Evolutionary conservation across 2,797 vertebrate genomes (phyloP), one percentile per base, ranked within the genome.

Genomic region (Xenentodon cancila): DNA sequence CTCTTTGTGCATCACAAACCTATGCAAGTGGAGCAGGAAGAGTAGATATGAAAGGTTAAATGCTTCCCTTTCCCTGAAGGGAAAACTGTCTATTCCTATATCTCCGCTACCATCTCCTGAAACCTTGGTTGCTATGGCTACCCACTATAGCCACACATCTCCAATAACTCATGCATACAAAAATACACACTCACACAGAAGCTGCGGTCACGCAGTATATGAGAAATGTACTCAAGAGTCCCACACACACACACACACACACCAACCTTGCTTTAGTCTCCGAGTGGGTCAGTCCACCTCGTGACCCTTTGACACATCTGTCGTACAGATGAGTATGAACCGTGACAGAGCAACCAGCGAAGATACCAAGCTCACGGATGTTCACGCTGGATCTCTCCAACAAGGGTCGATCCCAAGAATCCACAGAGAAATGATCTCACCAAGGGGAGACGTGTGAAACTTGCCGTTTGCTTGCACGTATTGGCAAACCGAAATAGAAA

Each of bases 41-140:
- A 56, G 50, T 19, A 53, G 52, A 75, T 63, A 71, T 3, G 42
- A 79, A 61, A 73, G 63, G 81, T 85, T 83, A 79, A 81, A 83
- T 57, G 50, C 58, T 77, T 74, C 51, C 42, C 18, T 49, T 49
- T 77, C 59, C 71, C 68, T 59, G 50, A 59, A 69, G 75, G n/a
- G 59, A 70, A 77, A 69, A 71, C 47, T 64, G 73, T 84, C 77
- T 44, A 21, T 63, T 79, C 53, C 71, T 55, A 62, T 65, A 68
- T 75, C 59, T 56, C 55, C 47, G 55, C 19, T 58, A 46, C 53
- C 47, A 54, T 56, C 34, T 66, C 48, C 64, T 40, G n/a, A 53
- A 74, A 32, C 44, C 51, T 52, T 11, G 1, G 80, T 87, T 82
- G 73, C 65, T 79, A 83, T 89, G 84, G 86, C 62, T 66, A 88